Evolutionary conservation across 2,888 invertebrate species (phyloP), one percentile per base, ranked within the genome.

Genomic region (Sialis lutaria): DNA sequence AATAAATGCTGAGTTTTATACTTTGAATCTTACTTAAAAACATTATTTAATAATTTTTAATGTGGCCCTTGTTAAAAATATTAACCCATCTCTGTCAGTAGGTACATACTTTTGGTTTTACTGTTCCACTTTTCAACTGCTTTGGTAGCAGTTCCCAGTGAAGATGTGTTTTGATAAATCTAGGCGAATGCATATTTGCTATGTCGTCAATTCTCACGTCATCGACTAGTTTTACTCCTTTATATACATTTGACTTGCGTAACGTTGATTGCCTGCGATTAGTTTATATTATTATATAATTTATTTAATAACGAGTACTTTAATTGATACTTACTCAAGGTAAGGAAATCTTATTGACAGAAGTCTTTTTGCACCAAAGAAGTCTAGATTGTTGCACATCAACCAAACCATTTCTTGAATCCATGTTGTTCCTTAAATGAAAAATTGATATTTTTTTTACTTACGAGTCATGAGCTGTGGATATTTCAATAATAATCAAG

Each of bases 311-410:
- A 12, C 35, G 32, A 34, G n/a, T 48, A 33, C 12, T 13, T 12
- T 22, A 49, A 48, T 13, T 13, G 44, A 41, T 10, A 37, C 42
- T 8, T 42, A 42, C 42, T 42, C 42, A 31, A 42, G 31, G 6
- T 30, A 42, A 2, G 34, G 42, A 41, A 42, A 46, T 33, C 33
- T 30, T 33, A 2, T n/a, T 32, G 6, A 31, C 32, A 34, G 1
- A 8, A 22, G 35, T 37, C 9, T 12, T 22, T 35, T 37, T 3
- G 39, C 45, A 6, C 39, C 39, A 9, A 12, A n/a, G 9, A 39
- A 45, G 22, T 39, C 39, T 39, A 30, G 37, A 35, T 45, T 31
- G 9, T 44, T 44, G 7, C 33, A 13, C 9, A 45, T 45, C 31
- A 31, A 41, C 31, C 39, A 45, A 45, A 39, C 22, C 35, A 45